Evolutionary conservation across 2,888 invertebrate genomes (phyloP).

Genomic region (Latrodectus hesperus): DNA sequence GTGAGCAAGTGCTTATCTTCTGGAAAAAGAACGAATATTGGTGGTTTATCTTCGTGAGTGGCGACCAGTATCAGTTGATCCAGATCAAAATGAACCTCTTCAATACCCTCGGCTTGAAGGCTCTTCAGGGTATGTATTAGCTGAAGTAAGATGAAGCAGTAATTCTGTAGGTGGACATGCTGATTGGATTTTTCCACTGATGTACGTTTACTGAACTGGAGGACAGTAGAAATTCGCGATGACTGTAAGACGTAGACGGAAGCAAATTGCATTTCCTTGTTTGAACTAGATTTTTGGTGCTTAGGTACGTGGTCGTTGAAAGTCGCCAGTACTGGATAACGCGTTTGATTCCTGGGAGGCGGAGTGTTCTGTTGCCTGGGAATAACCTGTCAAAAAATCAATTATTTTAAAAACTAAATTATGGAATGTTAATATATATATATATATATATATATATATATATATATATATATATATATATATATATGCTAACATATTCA

Average conservation of each 20-base stretch:
- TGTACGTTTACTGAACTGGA: slow-evolving; percentile 12
- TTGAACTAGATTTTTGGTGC: neutral
- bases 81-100: slow-evolving; percentile 80
- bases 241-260: slow-evolving; percentile 39
- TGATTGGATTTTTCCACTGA: slow-evolving; percentile 22
- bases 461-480: no score
- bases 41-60: slow-evolving; percentile 35
- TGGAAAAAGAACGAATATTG: slow-evolving; percentile 51
- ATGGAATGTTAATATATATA: neutral
- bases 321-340: slow-evolving; percentile 48
- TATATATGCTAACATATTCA: no score
- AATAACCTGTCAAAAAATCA: slow-evolving; percentile 30
- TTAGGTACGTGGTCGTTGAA: slow-evolving; percentile 52
- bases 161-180: slow-evolving; percentile 76
- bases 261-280: slow-evolving; percentile 11
- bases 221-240: slow-evolving; percentile 8
- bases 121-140: slow-evolving; percentile 87
- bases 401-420: neutral
- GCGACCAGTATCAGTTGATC: slow-evolving; percentile 13
- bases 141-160: slow-evolving; percentile 86
- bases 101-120: slow-evolving; percentile 87
- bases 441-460: no score
- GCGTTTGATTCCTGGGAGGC: slow-evolving; percentile 3
- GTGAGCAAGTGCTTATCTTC: slow-evolving; percentile 38
- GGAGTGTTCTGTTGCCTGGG: slow-evolving; percentile 31